Percentiles rank a stretch among this genome's conserved stretches.
phyloP scores from a whole-genome alignment of 2,888 invertebrate genomes.

The Monoplex corrugatus region DNA sequence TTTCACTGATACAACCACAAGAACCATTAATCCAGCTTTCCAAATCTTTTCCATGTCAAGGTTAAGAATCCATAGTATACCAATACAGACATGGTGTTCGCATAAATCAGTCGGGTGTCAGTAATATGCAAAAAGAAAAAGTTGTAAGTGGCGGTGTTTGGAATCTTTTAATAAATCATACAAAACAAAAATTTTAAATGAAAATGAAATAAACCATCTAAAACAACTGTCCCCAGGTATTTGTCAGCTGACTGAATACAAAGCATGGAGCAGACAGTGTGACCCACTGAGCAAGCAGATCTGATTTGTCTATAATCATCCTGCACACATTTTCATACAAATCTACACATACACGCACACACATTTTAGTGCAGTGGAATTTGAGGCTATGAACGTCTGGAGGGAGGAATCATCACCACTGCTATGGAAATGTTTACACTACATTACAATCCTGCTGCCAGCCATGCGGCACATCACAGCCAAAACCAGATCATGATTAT shows the following conservation, averaged over 20 bases:
- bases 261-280: constrained; percentile 8
- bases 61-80: too few relatives aligned
- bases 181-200: too few relatives aligned
- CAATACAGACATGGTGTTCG: too few relatives aligned
- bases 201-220: too few relatives aligned
- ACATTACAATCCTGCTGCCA: constrained; percentile 54
- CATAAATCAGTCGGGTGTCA: too few relatives aligned
- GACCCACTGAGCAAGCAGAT: constrained; percentile 21
- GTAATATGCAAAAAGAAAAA: too few relatives aligned
- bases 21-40: too few relatives aligned
- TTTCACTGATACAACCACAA: too few relatives aligned
- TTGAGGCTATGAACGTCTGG: constrained; percentile 32
- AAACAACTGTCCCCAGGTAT: constrained; percentile 8
- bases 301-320: not conserved
- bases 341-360: not conserved
- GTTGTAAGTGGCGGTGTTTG: too few relatives aligned
- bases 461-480: constrained; percentile 54
- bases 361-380: constrained; percentile 15
- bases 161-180: too few relatives aligned
- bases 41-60: too few relatives aligned
- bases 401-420: constrained; percentile 45
- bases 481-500: constrained; percentile 56
- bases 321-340: not conserved
- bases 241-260: constrained; percentile 1
- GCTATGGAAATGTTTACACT: constrained; percentile 43